Percentiles rank a stretch among this genome's conserved stretches.
These are phyloP conservation scores for Pachymerium ferrugineum DNA, from an alignment of 2,888 invertebrate genomes.

Conservation along the genomic window DNA sequence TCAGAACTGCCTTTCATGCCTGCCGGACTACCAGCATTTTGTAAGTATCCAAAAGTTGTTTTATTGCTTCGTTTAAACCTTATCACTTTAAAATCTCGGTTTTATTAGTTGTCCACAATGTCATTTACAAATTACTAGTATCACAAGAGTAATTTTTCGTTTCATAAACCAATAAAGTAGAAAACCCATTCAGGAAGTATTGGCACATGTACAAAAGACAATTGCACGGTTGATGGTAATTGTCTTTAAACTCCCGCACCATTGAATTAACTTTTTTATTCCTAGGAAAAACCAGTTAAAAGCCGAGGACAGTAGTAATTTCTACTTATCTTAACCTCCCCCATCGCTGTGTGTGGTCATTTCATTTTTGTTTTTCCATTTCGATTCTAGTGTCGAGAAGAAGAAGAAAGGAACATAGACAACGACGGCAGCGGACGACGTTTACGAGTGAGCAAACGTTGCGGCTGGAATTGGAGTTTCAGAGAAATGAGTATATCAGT, in stretches of 20 bases:
- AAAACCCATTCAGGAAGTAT: too few species aligned
- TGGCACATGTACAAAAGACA: too few species aligned
- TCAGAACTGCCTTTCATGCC: constrained; percentile 25
- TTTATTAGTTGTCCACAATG: too few species aligned
- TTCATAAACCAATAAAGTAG: too few species aligned
- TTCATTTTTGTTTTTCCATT: background rate
- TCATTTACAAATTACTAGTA: too few species aligned
- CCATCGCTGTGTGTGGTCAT: background rate
- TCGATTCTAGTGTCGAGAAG: constrained; percentile 67
- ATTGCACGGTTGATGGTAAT: too few species aligned
- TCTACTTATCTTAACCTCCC: background rate
- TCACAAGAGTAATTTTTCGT: too few species aligned
- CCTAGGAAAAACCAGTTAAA: background rate
- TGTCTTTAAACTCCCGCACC: too few species aligned
- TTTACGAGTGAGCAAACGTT: constrained; percentile 91
- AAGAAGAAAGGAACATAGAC: constrained; percentile 77
- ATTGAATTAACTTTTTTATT: too few species aligned
- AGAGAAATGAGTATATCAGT: constrained; percentile 86
- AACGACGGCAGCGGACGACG: constrained; percentile 84
- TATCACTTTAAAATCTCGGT: too few species aligned
- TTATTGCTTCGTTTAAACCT: too few species aligned
- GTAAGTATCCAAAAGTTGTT: too few species aligned
- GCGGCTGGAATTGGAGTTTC: constrained; percentile 83
- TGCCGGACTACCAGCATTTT: constrained; percentile 27
- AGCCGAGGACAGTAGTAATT: background rate